Conservation (phyloP, 2,888 invertebrate genomes). For the Lepidocyrtoides sp. region DNA sequence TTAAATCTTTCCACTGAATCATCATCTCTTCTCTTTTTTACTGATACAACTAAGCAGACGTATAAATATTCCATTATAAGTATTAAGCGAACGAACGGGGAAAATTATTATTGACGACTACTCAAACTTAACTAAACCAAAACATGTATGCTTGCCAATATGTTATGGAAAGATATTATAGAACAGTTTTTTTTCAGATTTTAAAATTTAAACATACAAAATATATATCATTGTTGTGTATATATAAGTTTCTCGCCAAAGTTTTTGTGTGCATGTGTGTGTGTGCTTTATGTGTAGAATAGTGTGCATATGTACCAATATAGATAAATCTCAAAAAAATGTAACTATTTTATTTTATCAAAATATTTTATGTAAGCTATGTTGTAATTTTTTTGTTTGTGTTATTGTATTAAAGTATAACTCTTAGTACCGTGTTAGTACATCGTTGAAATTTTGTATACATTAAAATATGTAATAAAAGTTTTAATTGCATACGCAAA, state of each 20-base stretch:
- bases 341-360: conserved; percentile 62
- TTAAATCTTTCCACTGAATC: conserved; percentile 60
- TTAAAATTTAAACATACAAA: conserved; percentile 22
- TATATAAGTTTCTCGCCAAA: conserved; percentile 74
- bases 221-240: conserved; percentile 22
- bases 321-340: conserved; percentile 55
- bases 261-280: conserved; percentile 19
- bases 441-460: conserved; percentile 49
- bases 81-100: conserved; percentile 64
- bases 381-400: conserved; percentile 56
- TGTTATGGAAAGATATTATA: conserved; percentile 63
- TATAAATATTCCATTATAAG: conserved; percentile 5
- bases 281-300: not conserved
- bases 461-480: conserved; percentile 56
- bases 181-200: conserved; percentile 21
- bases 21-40: conserved; percentile 48
- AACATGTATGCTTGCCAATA: conserved; percentile 69
- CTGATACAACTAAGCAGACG: conserved; percentile 49
- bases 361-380: conserved; percentile 46
- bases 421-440: conserved; percentile 41
- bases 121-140: conserved; percentile 48
- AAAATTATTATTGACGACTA: conserved; percentile 40
- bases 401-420: conserved; percentile 5
- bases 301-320: conserved; percentile 17
- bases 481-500: conserved; percentile 59